A percentile compares a stretch with the other conserved stretches of the same genome.
These are phyloP conservation scores for Tragelaphus buxtoni DNA, from an alignment of 2,113 vertebrate species.

Conservation along the genomic window DNA sequence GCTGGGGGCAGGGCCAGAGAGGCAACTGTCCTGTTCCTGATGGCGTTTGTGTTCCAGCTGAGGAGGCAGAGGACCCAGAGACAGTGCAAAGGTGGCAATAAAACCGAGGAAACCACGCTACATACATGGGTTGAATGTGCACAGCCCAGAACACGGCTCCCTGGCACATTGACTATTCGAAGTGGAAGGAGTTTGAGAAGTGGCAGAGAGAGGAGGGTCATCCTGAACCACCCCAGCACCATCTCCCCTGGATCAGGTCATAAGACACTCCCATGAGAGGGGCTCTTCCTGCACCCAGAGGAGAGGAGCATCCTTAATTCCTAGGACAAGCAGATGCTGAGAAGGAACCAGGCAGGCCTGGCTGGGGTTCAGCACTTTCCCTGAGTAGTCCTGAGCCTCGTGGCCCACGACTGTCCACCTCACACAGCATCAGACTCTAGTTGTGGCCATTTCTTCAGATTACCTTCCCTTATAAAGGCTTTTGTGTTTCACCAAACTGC, in stretches of 20 bases:
- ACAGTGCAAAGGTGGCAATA: fast-evolving
- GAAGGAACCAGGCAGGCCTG: not conserved
- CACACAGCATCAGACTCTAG: not conserved
- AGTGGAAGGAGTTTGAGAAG: not conserved
- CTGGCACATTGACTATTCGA: not conserved
- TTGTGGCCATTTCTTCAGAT: not conserved
- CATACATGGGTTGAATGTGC: not conserved
- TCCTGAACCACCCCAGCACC: not conserved
- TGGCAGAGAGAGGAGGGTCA: not conserved
- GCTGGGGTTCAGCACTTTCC: not conserved
- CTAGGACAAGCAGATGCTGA: not conserved
- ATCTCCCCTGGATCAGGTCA: not conserved
- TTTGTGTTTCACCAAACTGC: not conserved
- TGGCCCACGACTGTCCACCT: not conserved
- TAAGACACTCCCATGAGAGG: not conserved
- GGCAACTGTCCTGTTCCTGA: not conserved
- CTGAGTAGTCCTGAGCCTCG: not conserved
- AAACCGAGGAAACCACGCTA: not conserved
- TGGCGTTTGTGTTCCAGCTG: not conserved
- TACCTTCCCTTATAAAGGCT: not conserved
- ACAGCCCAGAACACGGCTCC: not conserved
- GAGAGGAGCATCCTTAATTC: not conserved
- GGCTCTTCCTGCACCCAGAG: not conserved
- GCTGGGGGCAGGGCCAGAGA: not conserved
- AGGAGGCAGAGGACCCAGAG: not conserved